Evolutionary conservation across 2,888 invertebrate species (phyloP).

Genomic region (Pseudococcus longispinus): DNA sequence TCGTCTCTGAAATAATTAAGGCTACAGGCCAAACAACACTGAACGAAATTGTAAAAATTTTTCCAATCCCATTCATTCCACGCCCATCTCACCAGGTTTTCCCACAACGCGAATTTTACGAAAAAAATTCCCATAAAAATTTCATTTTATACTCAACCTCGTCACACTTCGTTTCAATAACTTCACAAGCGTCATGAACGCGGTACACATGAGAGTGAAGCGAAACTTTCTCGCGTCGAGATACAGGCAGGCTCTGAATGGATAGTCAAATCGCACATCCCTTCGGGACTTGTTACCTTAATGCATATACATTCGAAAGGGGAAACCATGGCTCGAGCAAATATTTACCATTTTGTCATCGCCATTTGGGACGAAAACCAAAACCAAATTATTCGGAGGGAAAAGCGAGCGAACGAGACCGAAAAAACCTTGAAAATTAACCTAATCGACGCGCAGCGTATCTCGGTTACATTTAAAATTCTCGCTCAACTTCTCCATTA

Average conservation of each 20-base stretch:
- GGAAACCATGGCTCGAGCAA: neutral
- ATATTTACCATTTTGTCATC: slow-evolving; percentile 14
- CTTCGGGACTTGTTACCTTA: slow-evolving; percentile 2
- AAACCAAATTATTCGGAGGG: neutral
- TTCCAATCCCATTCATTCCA: neutral
- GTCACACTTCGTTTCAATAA: no score
- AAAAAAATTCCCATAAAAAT: no score
- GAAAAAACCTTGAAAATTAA: neutral
- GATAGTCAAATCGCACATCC: neutral
- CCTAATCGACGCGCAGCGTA: neutral
- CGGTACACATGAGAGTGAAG: neutral
- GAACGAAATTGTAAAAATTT: no score
- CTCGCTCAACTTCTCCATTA: neutral
- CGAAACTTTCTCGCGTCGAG: neutral
- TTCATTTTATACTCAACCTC: no score
- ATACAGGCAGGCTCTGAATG: neutral
- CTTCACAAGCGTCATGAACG: no score
- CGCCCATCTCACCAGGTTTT: no score
- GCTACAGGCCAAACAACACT: no score
- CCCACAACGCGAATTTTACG: no score
- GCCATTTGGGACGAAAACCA: neutral
- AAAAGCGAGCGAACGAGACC: neutral
- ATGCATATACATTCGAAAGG: neutral
- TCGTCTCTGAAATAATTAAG: no score
- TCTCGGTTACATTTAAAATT: neutral